These are phyloP conservation scores for Setophaga petechia DNA, from an alignment of 2,113 vertebrate genomes.

Conservation along the genomic window DNA sequence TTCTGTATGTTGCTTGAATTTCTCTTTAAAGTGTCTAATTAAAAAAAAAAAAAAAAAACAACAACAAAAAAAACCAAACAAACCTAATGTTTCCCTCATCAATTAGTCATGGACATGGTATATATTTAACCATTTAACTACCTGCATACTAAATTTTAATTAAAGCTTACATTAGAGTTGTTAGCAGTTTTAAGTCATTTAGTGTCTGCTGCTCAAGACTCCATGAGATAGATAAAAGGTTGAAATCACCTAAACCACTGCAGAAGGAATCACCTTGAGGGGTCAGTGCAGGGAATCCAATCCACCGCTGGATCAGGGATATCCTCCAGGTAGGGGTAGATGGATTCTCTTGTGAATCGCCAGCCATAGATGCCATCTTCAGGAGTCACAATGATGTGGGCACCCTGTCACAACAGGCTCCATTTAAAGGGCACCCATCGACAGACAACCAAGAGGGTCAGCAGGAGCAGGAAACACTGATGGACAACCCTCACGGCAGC, in stretches of 20 bases:
- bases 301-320: slow-evolving; percentile 66
- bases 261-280: not conserved
- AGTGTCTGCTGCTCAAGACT: not conserved
- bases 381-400: slow-evolving; percentile 74
- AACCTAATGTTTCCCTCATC: not conserved
- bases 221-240: not conserved
- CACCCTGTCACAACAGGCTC: slow-evolving; percentile 55
- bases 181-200: not conserved
- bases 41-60: not conserved
- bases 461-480: not conserved
- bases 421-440: not conserved
- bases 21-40: not conserved
- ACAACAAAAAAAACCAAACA: too few species aligned
- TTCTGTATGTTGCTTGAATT: not conserved
- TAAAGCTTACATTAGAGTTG: not conserved
- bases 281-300: slow-evolving; percentile 71
- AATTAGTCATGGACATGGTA: not conserved
- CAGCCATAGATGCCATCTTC: slow-evolving; percentile 77
- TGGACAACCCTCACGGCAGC: not conserved
- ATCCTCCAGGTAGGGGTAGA: slow-evolving; percentile 73
- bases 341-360: slow-evolving; percentile 62
- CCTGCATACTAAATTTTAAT: not conserved
- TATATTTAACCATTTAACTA: not conserved
- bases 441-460: not conserved
- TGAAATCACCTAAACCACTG: not conserved